Evolutionary conservation across 2,888 invertebrate genomes (phyloP), one percentile per base, ranked within the genome.

Genomic region (Agonopterix subpropinquella): DNA sequence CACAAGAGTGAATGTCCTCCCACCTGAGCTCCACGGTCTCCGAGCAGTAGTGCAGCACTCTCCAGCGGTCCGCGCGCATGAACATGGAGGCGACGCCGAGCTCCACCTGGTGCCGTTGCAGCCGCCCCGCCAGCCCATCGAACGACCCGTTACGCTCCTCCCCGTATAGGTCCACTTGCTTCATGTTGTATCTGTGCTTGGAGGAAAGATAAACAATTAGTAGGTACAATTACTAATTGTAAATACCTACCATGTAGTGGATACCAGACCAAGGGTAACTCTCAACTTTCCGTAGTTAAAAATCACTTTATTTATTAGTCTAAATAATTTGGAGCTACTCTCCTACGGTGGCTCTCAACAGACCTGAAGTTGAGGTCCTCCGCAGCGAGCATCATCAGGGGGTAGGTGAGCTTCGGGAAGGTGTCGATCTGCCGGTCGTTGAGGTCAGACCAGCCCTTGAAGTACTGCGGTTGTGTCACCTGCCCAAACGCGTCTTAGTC

Each of bases 131-230:
- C 49, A 91, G 77, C 11, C 90, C 90, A 62, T 89, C 80, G 65
- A 91, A 92, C 8, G 90, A 80, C 8, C 90, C 91, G 70, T 92
- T 91, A 43, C 64, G 74, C 50, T 73, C 78, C 82, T 86, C 90
- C 9, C 92, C 92, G 68, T 90, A 92, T 41, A 73, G 18, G 47
- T 77, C 78, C 56, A 77, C 63, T 56, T 85, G 85, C 44, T 59
- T 64, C 62, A 83, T 37, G 56, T 79, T 67, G 57, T 70, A 70
- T 41, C 84, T 83, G 55, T 28, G 28, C 5, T 28, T 7, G 28
- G 28, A 28, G 7, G 28, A 28, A 28, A 28, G 5, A n/a, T n/a
- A n/a, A n/a, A n/a, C n/a, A n/a, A n/a, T n/a, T n/a, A 1, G 28
- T 28, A 28, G 28, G n/a, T n/a, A 28, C 28, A 2, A 4, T 18